Percentiles rank a stretch among this genome's conserved stretches.
phyloP scores from a whole-genome alignment of 2,797 vertebrate species.

The Sebastes taczanowskii region DNA sequence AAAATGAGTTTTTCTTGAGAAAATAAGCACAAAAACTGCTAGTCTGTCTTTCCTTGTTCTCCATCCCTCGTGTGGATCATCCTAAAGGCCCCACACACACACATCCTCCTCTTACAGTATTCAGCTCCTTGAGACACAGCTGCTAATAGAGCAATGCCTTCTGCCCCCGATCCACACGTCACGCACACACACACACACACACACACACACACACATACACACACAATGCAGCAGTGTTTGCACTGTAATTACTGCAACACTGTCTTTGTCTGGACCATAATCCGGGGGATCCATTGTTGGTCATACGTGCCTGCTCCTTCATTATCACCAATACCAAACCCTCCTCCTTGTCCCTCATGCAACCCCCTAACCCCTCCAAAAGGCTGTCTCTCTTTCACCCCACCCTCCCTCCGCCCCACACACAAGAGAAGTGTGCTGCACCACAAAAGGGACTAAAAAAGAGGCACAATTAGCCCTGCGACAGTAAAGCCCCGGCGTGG shows the following conservation, averaged over 20 bases:
- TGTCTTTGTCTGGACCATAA: constrained; percentile 81
- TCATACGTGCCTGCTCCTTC: constrained; percentile 79
- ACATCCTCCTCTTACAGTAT: constrained; percentile 51
- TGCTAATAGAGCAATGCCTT: constrained; percentile 74
- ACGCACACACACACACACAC: too few species aligned
- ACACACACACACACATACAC: constrained; percentile 2
- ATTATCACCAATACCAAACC: constrained; percentile 56
- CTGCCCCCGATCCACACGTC: constrained; percentile 25
- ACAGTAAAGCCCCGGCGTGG: constrained; percentile 58
- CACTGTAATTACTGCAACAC: constrained; percentile 81
- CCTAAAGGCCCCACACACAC: constrained; percentile 8
- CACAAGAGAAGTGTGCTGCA: constrained; percentile 77
- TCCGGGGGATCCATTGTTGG: constrained; percentile 78
- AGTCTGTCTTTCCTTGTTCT: background rate
- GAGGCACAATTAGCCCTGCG: constrained; percentile 74
- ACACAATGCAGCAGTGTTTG: constrained; percentile 68
- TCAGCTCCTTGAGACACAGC: constrained; percentile 66
- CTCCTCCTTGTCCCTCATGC: constrained; percentile 43
- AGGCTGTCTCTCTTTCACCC: constrained; percentile 45
- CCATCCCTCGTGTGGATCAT: background rate
- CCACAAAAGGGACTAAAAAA: constrained; percentile 67
- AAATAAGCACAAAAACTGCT: background rate
- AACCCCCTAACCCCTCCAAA: constrained; percentile 36
- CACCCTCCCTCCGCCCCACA: background rate
- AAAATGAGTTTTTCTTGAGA: background rate